Conservation (phyloP, 2,888 invertebrate species). For the Mycalesis mineus region DNA sequence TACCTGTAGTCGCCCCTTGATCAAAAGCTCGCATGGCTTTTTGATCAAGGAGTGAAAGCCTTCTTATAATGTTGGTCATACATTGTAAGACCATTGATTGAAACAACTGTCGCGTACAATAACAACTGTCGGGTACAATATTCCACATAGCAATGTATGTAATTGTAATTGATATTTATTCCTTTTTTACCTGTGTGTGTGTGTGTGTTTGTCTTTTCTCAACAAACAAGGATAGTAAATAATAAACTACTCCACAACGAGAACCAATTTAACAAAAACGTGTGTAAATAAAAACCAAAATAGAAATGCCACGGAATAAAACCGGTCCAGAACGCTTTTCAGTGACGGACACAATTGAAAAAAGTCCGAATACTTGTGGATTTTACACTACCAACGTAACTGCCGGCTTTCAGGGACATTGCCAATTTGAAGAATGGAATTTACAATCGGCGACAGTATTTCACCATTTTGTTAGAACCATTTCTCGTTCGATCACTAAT, state of each 20-base stretch:
- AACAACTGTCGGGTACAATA: no score
- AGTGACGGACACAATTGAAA: slow-evolving; percentile 33
- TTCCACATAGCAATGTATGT: no score
- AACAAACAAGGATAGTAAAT: not conserved
- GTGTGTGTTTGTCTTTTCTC: no score
- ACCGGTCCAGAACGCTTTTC: slow-evolving; percentile 34
- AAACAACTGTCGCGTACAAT: no score
- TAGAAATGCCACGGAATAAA: slow-evolving; percentile 33
- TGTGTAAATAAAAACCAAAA: slow-evolving; percentile 6
- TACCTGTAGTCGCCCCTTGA: no score
- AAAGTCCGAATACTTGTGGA: slow-evolving; percentile 40
- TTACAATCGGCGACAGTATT: slow-evolving; percentile 21
- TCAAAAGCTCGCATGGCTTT: no score
- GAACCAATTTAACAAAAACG: not conserved
- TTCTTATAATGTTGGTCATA: no score
- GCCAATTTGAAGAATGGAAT: slow-evolving; percentile 44
- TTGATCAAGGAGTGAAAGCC: no score
- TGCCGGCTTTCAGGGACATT: slow-evolving; percentile 41
- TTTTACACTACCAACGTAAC: slow-evolving; percentile 41
- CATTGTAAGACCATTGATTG: no score
- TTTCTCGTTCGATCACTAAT: no score
- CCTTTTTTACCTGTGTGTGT: no score
- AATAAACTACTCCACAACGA: not conserved
- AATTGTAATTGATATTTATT: no score
- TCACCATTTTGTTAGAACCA: not conserved